Base-by-base conservation (phyloP, 1,140 invertebrate genomes). In the Tribolium castaneum region DNA sequence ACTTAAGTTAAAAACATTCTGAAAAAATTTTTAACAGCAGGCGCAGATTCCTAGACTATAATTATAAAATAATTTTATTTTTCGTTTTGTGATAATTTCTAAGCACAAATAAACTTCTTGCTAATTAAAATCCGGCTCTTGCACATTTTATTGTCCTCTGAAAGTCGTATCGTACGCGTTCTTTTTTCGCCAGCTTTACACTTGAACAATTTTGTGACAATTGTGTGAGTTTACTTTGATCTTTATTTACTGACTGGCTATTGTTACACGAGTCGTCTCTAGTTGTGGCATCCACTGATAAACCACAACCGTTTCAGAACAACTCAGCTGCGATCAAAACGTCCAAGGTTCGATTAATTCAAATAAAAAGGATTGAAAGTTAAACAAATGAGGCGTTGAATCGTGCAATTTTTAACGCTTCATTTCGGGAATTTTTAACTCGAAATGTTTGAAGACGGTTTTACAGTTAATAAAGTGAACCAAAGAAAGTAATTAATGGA, bases 221-320 rank as follows among this genome's bases (percentile, higher is more conserved):
- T 59, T 59, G 54, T 30, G 25, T 30, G 54, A 59, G 54, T 25
- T 59, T 22, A 25, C 54, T 59, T 59, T 59, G 54, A 59, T 59
- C 54, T 59, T 59, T 59, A 59, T 59, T 59, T 59, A 59, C 54
- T 59, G 19, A 59, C 54, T 59, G 16, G 54, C 54, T 45, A 59
- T 59, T 59, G 54, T 59, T 22, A n/a, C 10, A 7, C 10, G 19
- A 5, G 9, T 59, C 10, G 14, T 22, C 54, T 10, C 10, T 25
- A 10, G 14, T 10, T 25, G 13, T 22, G 10, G 19, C n/a, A 10
- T 25, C 22, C 16, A 19, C 19, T n/a, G 9, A 59, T 19, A n/a
- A n/a, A 25, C 16, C 10, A 22, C 54, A 30, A 59, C 13, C n/a
- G 54, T 59, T 22, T 19, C 6, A 59, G 1, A 30, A 59, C 54